Percentiles rank a stretch among this genome's conserved stretches.
Evolutionary conservation across 2,797 vertebrate genomes (phyloP).

Genomic region (Acipenser oxyrinchus): DNA sequence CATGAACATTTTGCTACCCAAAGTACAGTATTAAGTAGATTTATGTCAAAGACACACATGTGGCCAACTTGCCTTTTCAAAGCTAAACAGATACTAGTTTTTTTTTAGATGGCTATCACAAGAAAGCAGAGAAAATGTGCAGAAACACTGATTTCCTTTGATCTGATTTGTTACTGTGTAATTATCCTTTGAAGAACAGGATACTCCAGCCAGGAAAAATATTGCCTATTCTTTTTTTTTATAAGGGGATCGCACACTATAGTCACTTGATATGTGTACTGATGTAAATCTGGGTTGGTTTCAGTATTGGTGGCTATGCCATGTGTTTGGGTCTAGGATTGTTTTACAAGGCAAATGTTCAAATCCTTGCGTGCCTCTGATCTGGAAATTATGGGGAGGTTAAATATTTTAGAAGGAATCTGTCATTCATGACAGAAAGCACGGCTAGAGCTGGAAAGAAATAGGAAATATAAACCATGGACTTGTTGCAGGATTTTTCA

Average conservation of each 20-base stretch:
- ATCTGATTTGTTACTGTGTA: conserved; percentile 45
- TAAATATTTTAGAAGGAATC: conserved; percentile 40
- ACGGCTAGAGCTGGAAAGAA: conserved; percentile 49
- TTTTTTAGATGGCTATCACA: conserved; percentile 16
- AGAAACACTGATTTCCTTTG: conserved; percentile 46
- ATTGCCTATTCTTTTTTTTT: conserved; percentile 46
- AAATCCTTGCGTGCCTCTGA: conserved; percentile 57
- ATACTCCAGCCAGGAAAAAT: conserved; percentile 44
- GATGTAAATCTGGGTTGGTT: conserved; percentile 29
- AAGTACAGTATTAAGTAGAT: conserved; percentile 3
- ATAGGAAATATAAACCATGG: conserved; percentile 46
- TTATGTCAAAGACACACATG: conserved; percentile 10
- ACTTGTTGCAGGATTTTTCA: conserved; percentile 29
- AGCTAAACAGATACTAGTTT: conserved; percentile 6
- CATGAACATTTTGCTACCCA: conserved; percentile 8
- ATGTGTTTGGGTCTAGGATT: conserved; percentile 41
- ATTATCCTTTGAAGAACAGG: conserved; percentile 35
- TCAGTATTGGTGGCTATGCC: conserved; percentile 22
- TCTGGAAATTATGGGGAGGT: conserved; percentile 52
- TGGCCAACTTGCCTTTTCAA: conserved; percentile 2
- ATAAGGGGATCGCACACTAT: conserved; percentile 54
- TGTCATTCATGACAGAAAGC: conserved; percentile 61
- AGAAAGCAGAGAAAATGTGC: conserved; percentile 23
- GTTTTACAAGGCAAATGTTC: conserved; percentile 60
- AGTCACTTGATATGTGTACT: conserved; percentile 48